Evolutionary conservation across 2,113 vertebrate genomes (phyloP), one percentile per base, ranked within the genome.

Genomic region (Pelecanoides urinatrix): DNA sequence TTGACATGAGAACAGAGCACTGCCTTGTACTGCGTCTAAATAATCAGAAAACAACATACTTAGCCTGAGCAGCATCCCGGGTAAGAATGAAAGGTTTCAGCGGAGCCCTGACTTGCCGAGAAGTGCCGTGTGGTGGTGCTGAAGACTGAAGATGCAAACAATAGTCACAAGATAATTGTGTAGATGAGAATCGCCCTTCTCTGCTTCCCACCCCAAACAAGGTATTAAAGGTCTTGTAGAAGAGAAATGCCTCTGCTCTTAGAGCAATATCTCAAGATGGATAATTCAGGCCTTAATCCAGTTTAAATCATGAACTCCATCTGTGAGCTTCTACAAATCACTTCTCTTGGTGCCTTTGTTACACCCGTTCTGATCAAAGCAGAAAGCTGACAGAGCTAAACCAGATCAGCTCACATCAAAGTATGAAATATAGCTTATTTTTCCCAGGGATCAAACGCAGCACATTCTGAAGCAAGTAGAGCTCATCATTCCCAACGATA

Each of bases 61-160:
- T 98, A 65, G 98, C 98, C 98, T 99, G 99, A 42, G 98, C 90
- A 47, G 97, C 97, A 29, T 99, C 98, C 95, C 99, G 98, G 86
- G 99, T 99, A 21, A 99, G 98, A 92, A 99, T 98, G 96, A 99
- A 99, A 20, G 99, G 99, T 74, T 98, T 99, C 98, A 99, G 34
- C 0, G 98, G 98, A 30, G 98, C 75, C 79, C 98, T 98, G 65
- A 30, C 70, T 55, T 79, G 96, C 81, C 52, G 97, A 86, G 96
- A 25, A 11, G 97, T 23, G 21, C 87, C 82, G 1, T 73, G 97
- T 29, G 96, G 63, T 25, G 98, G 71, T 38, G 96, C 95, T 83
- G 96, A 34, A 80, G 95, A 58, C 98, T 98, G 82, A 70, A 66
- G 61, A 73, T 63, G 61, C 93, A 97, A 96, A 97, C 77, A 78